These are phyloP conservation scores for Uloborus diversus DNA, from an alignment of 1,140 invertebrate species.

Conservation along the genomic window DNA sequence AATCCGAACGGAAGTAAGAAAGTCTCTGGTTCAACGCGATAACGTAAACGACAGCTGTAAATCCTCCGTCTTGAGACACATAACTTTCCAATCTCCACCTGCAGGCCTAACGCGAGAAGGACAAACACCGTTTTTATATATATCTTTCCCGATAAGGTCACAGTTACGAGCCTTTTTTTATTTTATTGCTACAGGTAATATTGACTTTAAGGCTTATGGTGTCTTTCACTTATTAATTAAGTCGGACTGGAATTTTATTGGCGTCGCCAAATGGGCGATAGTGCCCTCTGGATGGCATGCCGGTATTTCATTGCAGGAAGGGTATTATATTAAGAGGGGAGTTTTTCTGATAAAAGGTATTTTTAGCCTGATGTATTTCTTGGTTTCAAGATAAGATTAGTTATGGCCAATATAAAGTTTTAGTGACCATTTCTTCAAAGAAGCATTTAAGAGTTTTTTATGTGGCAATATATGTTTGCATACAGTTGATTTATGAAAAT, in stretches of 20 bases:
- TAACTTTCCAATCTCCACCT: slow-evolving; percentile 50
- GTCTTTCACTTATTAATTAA: slow-evolving; percentile 24
- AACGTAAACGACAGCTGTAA: slow-evolving; percentile 52
- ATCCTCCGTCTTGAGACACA: slow-evolving; percentile 41
- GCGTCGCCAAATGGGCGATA: not conserved
- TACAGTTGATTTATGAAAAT: no score
- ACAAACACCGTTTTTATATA: slow-evolving; percentile 25
- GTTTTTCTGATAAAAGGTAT: not conserved
- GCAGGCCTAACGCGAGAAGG: slow-evolving; percentile 1
- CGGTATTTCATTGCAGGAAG: slow-evolving; percentile 4
- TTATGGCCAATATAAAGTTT: slow-evolving; percentile 33
- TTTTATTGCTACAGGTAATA: slow-evolving; percentile 14
- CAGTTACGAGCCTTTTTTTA: slow-evolving; percentile 40
- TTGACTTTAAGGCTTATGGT: not conserved
- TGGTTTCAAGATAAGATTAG: slow-evolving; percentile 12
- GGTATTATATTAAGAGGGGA: slow-evolving; percentile 3
- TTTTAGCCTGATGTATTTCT: slow-evolving; percentile 14
- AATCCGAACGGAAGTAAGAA: slow-evolving; percentile 44
- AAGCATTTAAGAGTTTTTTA: not conserved
- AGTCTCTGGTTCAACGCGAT: slow-evolving; percentile 39
- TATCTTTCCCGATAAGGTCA: not conserved
- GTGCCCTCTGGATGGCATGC: not conserved
- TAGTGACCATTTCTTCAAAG: not conserved
- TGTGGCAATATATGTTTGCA: no score
- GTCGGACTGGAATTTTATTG: slow-evolving; percentile 17